A percentile compares a stretch with the other conserved stretches of the same genome.
These are phyloP conservation scores for Zaprionus camerounensis DNA, from an alignment of 1,140 invertebrate genomes.

Conservation along the genomic window DNA sequence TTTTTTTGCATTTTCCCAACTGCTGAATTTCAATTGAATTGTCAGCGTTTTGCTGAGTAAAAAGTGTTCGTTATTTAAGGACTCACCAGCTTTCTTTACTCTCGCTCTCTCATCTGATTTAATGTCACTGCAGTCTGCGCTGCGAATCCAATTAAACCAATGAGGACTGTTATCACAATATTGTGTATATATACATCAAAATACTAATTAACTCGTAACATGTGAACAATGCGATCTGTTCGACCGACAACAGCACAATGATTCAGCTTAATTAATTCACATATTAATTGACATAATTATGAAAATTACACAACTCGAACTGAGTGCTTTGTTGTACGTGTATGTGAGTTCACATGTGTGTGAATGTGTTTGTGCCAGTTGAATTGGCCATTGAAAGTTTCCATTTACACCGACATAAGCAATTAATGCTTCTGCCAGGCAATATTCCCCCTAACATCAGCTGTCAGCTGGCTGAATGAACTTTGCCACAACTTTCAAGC, in stretches of 20 bases:
- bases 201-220: constrained; percentile 28
- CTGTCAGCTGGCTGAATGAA: constrained; percentile 38
- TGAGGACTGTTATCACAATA: not conserved
- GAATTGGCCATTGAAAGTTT: constrained; percentile 32
- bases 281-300: constrained; percentile 59
- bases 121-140: not conserved
- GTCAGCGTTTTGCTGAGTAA: constrained; percentile 65
- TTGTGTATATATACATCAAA: constrained; percentile 4
- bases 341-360: not conserved
- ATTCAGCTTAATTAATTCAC: constrained; percentile 19
- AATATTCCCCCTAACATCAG: constrained; percentile 10
- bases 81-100: not conserved
- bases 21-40: constrained; percentile 72
- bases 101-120: not conserved
- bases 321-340: constrained; percentile 39
- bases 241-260: constrained; percentile 13
- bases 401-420: constrained; percentile 56
- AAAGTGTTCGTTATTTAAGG: constrained; percentile 45
- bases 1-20: constrained; percentile 4
- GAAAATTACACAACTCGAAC: constrained; percentile 42
- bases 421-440: constrained; percentile 53
- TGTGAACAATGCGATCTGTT: constrained; percentile 22
- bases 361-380: constrained; percentile 5
- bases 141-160: not conserved
- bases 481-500: constrained; percentile 50